A percentile compares a stretch with the other conserved stretches of the same genome.
phyloP scores from a whole-genome alignment of 2,888 invertebrate genomes.

The Tinea pellionella region DNA sequence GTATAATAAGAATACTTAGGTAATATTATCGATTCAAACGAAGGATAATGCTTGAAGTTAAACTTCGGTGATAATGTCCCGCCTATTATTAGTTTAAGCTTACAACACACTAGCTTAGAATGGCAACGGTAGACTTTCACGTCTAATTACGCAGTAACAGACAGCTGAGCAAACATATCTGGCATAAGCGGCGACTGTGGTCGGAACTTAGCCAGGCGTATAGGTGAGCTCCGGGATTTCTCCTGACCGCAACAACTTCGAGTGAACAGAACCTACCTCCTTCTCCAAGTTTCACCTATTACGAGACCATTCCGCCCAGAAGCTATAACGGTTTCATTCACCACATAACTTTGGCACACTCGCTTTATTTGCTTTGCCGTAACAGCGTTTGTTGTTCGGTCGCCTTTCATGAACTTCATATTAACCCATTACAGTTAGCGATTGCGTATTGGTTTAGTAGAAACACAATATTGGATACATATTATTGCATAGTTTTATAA shows the following conservation, averaged over 20 bases:
- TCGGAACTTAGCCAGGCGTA: slow-evolving; percentile 23
- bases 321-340: slow-evolving; percentile 4
- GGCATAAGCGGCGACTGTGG: slow-evolving; percentile 34
- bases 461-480: too few relatives aligned
- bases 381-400: neutral
- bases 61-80: slow-evolving; percentile 1
- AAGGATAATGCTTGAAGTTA: neutral
- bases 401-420: neutral
- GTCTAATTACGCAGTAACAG: slow-evolving; percentile 39
- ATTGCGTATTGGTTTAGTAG: neutral
- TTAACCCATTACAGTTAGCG: neutral
- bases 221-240: slow-evolving; percentile 15
- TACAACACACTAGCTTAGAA: slow-evolving; percentile 2
- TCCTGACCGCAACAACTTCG: slow-evolving; percentile 12
- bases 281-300: slow-evolving; percentile 18
- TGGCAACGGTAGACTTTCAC: slow-evolving; percentile 3
- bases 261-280: slow-evolving; percentile 1
- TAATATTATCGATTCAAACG: too few relatives aligned
- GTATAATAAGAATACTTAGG: too few relatives aligned
- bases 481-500: too few relatives aligned
- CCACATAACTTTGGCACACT: slow-evolving; percentile 4
- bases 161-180: slow-evolving; percentile 38
- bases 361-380: neutral
- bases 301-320: slow-evolving; percentile 18
- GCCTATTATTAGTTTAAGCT: slow-evolving; percentile 6